Evolutionary conservation across 2,888 invertebrate species (phyloP).

Genomic region (Pachycephus smyrnensis): DNA sequence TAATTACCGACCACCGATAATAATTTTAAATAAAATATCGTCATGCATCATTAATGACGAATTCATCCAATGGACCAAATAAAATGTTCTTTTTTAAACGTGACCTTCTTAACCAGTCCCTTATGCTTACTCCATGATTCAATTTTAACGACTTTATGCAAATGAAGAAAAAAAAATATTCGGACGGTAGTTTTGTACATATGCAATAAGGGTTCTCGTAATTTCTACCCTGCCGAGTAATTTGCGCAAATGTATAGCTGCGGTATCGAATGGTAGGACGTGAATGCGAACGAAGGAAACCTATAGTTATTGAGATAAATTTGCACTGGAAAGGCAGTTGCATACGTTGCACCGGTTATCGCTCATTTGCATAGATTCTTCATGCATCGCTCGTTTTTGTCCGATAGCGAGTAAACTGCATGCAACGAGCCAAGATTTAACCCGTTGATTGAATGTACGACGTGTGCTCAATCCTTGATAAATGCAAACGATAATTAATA

Average conservation of each 20-base stretch:
- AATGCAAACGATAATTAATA: not conserved
- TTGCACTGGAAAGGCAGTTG: slow-evolving; percentile 12
- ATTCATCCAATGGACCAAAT: not conserved
- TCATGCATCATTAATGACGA: not conserved
- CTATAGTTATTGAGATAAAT: slow-evolving; percentile 36
- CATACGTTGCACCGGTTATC: slow-evolving; percentile 19
- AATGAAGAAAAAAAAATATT: not conserved
- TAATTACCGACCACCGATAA: not conserved
- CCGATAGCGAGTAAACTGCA: slow-evolving; percentile 14
- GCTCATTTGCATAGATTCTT: slow-evolving; percentile 31
- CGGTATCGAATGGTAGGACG: not conserved
- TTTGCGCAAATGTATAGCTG: slow-evolving; percentile 3
- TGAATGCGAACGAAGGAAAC: slow-evolving; percentile 28
- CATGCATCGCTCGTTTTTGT: slow-evolving; percentile 12
- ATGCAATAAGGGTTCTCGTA: not conserved
- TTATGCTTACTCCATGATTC: not conserved
- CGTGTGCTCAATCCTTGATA: not conserved
- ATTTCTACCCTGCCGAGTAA: not conserved
- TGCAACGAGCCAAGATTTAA: slow-evolving; percentile 12
- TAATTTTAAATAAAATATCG: not conserved
- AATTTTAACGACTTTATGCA: not conserved
- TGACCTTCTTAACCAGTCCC: not conserved
- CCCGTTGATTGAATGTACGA: slow-evolving; percentile 23
- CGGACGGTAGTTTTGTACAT: not conserved
- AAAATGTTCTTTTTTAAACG: not conserved